Evolutionary conservation across 2,113 vertebrate species (phyloP), one percentile per base, ranked within the genome.

Genomic region (Leuciscus idus): DNA sequence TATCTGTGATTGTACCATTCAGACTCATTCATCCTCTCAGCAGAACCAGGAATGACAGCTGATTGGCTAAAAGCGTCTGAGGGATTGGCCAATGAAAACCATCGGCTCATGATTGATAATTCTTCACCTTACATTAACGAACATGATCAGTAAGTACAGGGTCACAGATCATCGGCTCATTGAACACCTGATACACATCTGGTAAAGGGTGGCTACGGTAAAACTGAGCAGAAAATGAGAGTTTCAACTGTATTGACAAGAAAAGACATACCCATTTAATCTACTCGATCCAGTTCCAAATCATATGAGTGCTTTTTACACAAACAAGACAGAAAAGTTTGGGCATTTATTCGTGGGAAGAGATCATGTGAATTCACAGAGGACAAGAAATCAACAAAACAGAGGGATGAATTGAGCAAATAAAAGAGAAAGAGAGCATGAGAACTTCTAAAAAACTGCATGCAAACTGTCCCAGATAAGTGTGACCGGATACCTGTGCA

Each of bases 261-360:
- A 93, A 86, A 94, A 95, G 90, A 96, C 95, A 90, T 96, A 96
- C 95, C 95, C 94, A 91, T 91, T 94, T 94, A 95, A 95, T 94
- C 95, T 94, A 96, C 94, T 93, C 95, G 94, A 89, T 96, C 94
- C 95, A 92, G 95, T 88, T 96, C 95, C 95, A 93, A 95, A 95
- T 92, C 92, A 94, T 94, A 93, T 95, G 95, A 95, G 92, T 92
- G 95, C 95, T 96, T 96, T 95, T 95, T 94, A 93, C 93, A 91
- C 93, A 92, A 95, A 96, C 81, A 87, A 95, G 94, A 95, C 93
- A 95, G 91, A 96, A 88, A 95, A 89, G 95, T 94, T 94, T 92
- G 93, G 93, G 93, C 88, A 94, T 96, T 95, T 95, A 95, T 94
- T 95, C 83, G 93, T 89, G 84, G 90, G 85, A 86, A 91, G 91